These are phyloP conservation scores for Ranitomeya variabilis DNA, from an alignment of 2,113 vertebrate genomes.

Conservation along the genomic window DNA sequence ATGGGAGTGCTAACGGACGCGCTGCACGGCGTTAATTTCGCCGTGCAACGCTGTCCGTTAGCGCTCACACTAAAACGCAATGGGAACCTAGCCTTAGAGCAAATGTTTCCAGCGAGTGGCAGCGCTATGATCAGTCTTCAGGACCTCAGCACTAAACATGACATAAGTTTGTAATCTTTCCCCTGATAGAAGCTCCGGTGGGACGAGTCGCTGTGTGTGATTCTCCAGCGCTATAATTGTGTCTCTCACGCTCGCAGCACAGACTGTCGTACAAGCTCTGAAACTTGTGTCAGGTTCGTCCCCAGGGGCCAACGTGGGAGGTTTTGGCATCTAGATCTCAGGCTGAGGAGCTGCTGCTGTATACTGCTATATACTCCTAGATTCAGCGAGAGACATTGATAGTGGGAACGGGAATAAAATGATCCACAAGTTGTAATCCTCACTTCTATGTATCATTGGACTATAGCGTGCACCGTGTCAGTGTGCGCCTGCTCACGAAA, in stretches of 20 bases:
- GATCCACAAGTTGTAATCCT: background rate
- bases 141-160: slow-evolving; percentile 2
- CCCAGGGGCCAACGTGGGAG: slow-evolving; percentile 22
- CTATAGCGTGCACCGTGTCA: background rate
- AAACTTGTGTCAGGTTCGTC: slow-evolving; percentile 34
- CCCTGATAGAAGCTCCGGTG: slow-evolving; percentile 3
- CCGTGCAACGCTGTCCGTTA: no score
- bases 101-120: background rate
- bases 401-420: background rate
- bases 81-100: no score
- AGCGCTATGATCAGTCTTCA: background rate
- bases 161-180: slow-evolving; percentile 29
- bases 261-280: slow-evolving; percentile 37
- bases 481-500: background rate
- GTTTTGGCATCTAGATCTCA: slow-evolving; percentile 12
- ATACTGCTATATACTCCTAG: background rate
- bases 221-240: slow-evolving; percentile 41
- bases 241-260: slow-evolving; percentile 29
- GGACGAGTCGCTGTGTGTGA: slow-evolving; percentile 18
- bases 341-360: background rate
- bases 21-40: no score
- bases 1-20: no score
- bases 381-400: background rate
- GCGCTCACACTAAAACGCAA: no score
- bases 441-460: background rate